Evolutionary conservation across 2,888 invertebrate genomes (phyloP).

Genomic region (Microdon myrmicae): DNA sequence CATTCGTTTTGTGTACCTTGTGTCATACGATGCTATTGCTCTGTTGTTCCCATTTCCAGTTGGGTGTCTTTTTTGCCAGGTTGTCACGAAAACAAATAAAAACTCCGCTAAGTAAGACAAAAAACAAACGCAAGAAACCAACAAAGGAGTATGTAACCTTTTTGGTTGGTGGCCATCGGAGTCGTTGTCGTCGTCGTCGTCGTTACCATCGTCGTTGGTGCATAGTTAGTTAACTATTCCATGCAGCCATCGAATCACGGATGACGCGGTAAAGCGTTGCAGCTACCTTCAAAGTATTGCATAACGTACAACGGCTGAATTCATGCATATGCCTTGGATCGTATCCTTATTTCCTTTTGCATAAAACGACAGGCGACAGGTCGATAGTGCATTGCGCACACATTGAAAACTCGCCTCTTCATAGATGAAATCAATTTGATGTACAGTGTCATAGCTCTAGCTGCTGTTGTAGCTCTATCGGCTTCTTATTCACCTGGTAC

Average conservation of each 20-base stretch:
- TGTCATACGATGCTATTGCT: conserved; percentile 1
- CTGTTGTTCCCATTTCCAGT: conserved; percentile 29
- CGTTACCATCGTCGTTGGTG: conserved; percentile 25
- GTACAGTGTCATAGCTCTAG: conserved; percentile 47
- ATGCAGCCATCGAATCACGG: conserved; percentile 50
- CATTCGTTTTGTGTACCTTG: conserved; percentile 2
- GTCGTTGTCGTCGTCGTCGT: conserved; percentile 25
- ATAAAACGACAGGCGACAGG: conserved; percentile 50
- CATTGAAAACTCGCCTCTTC: conserved; percentile 51
- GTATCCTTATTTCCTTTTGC: conserved; percentile 21
- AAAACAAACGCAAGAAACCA: conserved; percentile 7
- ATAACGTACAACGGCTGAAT: conserved; percentile 27
- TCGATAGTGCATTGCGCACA: conserved; percentile 41
- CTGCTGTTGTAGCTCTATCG: conserved; percentile 25
- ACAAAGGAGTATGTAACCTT: conserved; percentile 39
- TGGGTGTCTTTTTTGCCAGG: conserved; percentile 13
- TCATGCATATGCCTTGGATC: conserved; percentile 19
- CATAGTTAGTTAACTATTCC: conserved; percentile 47
- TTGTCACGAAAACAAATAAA: conserved; percentile 47
- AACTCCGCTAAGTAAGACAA: conserved; percentile 9
- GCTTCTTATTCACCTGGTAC: background rate
- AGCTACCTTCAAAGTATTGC: conserved; percentile 42
- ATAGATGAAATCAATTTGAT: conserved; percentile 53
- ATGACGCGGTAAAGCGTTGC: conserved; percentile 16
- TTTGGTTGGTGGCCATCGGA: conserved; percentile 48